Percentiles rank a stretch among this genome's conserved stretches.
Evolutionary conservation across 2,113 vertebrate species (phyloP).

Genomic region (Stigmatopora nigra): DNA sequence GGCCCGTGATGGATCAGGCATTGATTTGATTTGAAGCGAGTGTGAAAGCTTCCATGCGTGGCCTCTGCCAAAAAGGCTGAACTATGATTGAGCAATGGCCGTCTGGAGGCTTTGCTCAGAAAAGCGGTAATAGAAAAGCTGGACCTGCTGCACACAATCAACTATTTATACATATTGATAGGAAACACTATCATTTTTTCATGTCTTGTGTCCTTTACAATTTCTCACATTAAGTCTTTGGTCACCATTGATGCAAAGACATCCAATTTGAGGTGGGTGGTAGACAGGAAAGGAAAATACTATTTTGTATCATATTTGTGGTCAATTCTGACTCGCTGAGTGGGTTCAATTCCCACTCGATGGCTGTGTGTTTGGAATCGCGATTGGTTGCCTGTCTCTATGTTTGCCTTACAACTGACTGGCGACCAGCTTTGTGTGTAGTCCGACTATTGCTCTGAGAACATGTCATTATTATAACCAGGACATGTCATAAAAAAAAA

Average conservation of each 20-base stretch:
- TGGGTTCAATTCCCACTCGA: no score
- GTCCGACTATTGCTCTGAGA: conserved; percentile 23
- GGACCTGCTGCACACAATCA: conserved; percentile 55
- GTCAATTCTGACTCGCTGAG: no score
- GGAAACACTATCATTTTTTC: conserved; percentile 17
- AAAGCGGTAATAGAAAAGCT: conserved; percentile 53
- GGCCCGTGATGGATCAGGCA: conserved; percentile 71
- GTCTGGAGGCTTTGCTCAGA: conserved; percentile 61
- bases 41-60: conserved; percentile 51
- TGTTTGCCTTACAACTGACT: no score
- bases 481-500: conserved; percentile 50
- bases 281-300: no score
- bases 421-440: not conserved
- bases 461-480: conserved; percentile 26
- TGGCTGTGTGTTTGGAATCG: no score
- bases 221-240: not conserved
- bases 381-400: no score
- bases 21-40: conserved; percentile 71
- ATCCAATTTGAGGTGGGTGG: no score
- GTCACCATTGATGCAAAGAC: no score
- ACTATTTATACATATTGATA: conserved; percentile 50
- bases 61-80: conserved; percentile 60
- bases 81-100: conserved; percentile 58
- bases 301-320: no score
- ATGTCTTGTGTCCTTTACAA: not conserved